These are phyloP conservation scores for Cyanoliseus patagonus DNA, from an alignment of 2,113 vertebrate species.

Conservation along the genomic window DNA sequence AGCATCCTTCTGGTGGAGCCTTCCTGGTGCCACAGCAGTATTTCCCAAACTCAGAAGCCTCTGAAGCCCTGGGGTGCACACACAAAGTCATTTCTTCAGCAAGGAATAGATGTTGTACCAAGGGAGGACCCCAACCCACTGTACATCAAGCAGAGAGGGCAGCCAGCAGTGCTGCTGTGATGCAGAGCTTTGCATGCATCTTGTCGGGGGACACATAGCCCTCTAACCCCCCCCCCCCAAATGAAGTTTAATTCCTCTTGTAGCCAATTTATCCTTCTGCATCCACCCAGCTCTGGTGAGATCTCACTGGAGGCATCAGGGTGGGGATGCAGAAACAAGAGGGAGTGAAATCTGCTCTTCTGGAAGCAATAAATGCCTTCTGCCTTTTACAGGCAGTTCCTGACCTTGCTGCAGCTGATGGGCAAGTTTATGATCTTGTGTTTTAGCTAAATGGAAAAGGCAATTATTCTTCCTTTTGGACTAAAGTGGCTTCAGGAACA, in stretches of 20 bases:
- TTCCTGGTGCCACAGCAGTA: not conserved
- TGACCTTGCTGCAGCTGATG: constrained; percentile 37
- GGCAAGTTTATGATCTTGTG: constrained; percentile 37
- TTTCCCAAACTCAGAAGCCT: not conserved
- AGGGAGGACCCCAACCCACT: not conserved
- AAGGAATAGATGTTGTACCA: not conserved
- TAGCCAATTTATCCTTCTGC: not conserved
- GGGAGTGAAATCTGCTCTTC: constrained; percentile 15
- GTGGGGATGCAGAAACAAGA: constrained; percentile 23
- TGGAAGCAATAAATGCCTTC: constrained; percentile 55
- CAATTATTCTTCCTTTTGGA: constrained; percentile 32
- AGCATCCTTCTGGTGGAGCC: not conserved
- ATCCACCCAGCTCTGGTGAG: constrained; percentile 25
- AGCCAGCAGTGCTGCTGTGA: not conserved
- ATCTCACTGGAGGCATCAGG: constrained; percentile 39
- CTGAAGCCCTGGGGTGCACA: not conserved
- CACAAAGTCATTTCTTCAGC: not conserved
- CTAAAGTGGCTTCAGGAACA: constrained; percentile 6
- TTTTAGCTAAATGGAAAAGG: constrained; percentile 44
- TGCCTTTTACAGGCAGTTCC: constrained; percentile 26
- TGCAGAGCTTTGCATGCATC: not conserved
- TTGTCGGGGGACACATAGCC: not conserved
- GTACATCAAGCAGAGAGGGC: not conserved
- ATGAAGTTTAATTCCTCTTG: not conserved
- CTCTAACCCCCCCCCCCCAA: no score